phyloP scores from a whole-genome alignment of 2,888 invertebrate genomes.

The Bhutanitis thaidina region DNA sequence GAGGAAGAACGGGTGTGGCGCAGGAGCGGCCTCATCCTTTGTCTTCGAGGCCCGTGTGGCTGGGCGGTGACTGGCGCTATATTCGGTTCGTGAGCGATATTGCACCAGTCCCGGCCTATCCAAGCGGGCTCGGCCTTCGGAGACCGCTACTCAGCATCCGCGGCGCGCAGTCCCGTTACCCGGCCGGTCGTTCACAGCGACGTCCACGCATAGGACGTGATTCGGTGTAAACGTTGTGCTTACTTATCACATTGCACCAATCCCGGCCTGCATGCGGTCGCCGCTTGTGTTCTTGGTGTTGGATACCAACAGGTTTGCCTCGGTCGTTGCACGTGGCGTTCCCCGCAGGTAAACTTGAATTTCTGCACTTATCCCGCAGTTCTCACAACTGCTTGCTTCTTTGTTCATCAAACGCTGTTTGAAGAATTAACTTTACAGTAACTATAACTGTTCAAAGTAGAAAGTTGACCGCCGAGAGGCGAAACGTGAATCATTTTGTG shows the following conservation, averaged over 20 bases:
- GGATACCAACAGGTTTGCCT: slow-evolving; percentile 23
- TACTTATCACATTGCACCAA: slow-evolving; percentile 77
- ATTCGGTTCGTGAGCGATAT: slow-evolving; percentile 73
- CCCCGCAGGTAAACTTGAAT: slow-evolving; percentile 27
- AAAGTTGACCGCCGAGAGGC: slow-evolving; percentile 31
- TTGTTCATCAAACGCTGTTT: slow-evolving; percentile 5
- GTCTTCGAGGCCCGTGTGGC: slow-evolving; percentile 73
- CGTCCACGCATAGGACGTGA: slow-evolving; percentile 78
- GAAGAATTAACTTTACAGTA: slow-evolving; percentile 14
- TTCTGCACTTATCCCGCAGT: neutral
- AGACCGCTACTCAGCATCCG: slow-evolving; percentile 76
- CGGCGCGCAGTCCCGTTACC: slow-evolving; percentile 75
- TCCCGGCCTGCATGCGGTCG: slow-evolving; percentile 79
- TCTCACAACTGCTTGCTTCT: neutral
- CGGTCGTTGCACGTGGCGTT: slow-evolving; percentile 30
- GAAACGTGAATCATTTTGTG: slow-evolving; percentile 56
- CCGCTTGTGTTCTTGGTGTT: slow-evolving; percentile 42
- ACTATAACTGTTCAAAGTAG: slow-evolving; percentile 22
- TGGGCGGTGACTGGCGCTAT: slow-evolving; percentile 77
- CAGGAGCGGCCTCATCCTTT: slow-evolving; percentile 50
- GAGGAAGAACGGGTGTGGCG: slow-evolving; percentile 38
- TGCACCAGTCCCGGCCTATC: slow-evolving; percentile 81
- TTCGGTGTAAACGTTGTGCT: slow-evolving; percentile 76
- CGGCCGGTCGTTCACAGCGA: slow-evolving; percentile 72
- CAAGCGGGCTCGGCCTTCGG: slow-evolving; percentile 72